Base-by-base conservation (phyloP, 64 coral and sea anemone genomes). In the Exaiptasia diaphana region DNA sequence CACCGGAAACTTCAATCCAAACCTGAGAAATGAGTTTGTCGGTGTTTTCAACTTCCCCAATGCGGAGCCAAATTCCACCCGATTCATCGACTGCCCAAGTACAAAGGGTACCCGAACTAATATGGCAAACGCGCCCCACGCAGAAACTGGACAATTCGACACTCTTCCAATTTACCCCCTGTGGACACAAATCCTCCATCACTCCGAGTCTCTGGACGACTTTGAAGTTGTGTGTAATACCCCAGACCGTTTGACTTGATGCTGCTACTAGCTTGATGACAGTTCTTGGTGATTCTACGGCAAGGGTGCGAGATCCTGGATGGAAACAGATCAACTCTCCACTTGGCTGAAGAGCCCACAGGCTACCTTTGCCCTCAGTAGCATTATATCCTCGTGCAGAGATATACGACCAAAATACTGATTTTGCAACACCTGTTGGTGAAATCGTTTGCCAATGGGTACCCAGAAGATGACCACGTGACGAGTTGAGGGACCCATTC, bases 271-370 rank as follows among this genome's bases (percentile, higher is more conserved):
- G 73, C 67, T 94, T 94, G 26, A 94, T 67, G 11, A 88, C 63
- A 20, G 81, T 78, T 6, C 21, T 76, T 2, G 95, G 90, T 14
- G 78, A 65, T 18, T 93, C 79, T 1, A 99, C 67, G 38, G 75
- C 77, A 43, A 88, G 5, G 1, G 89, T 31, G 20, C 80, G 69
- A 44, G 38, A 41, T 29, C 85, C 75, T 3, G 90, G 85, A 8
- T 81, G 73, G 42, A 89, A 93, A 28, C 95, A 99, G 5, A 91
- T 88, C 25, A 99, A 35, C 18, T 99, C 95, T 0, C 95, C 95
- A 37, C 91, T 99, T 2, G 95, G 95, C 55, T 99, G 90, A 35
- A 92, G 43, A 13, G 69, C 90, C 95, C 89, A 99, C 56, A 99
- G 52, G 48, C 89, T 81, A 63, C 95, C 84, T 20, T 43, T 71